A percentile compares a stretch with the other conserved stretches of the same genome.
Conservation (phyloP, 2,888 invertebrate species). For the Drosophila demipolita region DNA sequence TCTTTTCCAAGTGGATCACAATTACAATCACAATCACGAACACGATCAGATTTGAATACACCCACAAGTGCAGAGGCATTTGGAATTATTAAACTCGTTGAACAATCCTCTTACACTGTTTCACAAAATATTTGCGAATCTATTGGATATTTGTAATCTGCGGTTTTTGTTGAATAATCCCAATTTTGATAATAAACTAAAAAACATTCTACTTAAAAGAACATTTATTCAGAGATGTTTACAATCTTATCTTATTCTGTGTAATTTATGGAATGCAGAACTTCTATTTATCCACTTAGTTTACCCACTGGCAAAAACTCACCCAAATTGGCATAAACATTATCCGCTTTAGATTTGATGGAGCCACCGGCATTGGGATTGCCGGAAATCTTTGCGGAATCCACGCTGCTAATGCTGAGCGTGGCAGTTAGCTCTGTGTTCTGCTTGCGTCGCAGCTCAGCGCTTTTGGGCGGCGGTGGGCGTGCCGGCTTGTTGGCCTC, state of each 20-base stretch:
- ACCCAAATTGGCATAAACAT: slow-evolving; percentile 93
- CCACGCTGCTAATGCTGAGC: slow-evolving; percentile 65
- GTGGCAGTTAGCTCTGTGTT: slow-evolving; percentile 82
- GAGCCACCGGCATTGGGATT: slow-evolving; percentile 75
- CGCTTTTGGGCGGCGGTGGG: slow-evolving; percentile 91
- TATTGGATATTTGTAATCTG: neutral
- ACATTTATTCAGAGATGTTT: neutral
- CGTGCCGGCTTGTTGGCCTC: slow-evolving; percentile 88
- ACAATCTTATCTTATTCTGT: neutral
- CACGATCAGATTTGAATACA: slow-evolving; percentile 7
- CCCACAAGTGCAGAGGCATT: slow-evolving; percentile 30
- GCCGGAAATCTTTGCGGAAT: slow-evolving; percentile 58
- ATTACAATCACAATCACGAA: slow-evolving; percentile 11
- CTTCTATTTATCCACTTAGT: slow-evolving; percentile 19
- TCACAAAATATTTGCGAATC: neutral
- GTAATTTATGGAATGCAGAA: slow-evolving; percentile 25
- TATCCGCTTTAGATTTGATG: slow-evolving; percentile 86
- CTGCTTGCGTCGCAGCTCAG: slow-evolving; percentile 88
- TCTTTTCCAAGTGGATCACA: slow-evolving; percentile 60
- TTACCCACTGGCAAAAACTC: slow-evolving; percentile 17
- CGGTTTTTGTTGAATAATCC: no score
- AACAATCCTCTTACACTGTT: neutral
- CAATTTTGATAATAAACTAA: neutral
- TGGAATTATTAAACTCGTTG: slow-evolving; percentile 10
- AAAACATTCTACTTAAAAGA: neutral